These are phyloP conservation scores for Empis stercorea DNA, from an alignment of 2,888 invertebrate genomes.

Conservation along the genomic window DNA sequence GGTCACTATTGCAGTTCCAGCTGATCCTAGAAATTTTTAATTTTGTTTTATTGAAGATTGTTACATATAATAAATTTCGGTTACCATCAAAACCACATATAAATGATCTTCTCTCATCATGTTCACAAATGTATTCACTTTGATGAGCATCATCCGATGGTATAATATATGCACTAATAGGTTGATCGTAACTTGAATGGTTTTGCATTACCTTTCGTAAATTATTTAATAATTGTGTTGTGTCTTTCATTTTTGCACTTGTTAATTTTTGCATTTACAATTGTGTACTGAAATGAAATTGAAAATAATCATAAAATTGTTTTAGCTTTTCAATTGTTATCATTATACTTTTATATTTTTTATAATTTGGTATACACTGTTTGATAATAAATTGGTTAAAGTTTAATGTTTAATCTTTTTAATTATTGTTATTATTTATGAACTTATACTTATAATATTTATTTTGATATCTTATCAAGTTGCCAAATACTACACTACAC, in stretches of 20 bases:
- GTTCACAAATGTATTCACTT: slow-evolving; percentile 71
- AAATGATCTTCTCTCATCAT: slow-evolving; percentile 73
- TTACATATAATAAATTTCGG: no score
- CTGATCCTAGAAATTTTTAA: slow-evolving; percentile 24
- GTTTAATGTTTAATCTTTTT: no score
- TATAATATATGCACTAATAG: slow-evolving; percentile 59
- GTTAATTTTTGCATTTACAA: background rate
- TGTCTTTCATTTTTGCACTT: slow-evolving; percentile 23
- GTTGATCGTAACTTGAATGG: slow-evolving; percentile 14
- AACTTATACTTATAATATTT: no score
- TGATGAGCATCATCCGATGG: slow-evolving; percentile 62
- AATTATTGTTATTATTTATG: no score
- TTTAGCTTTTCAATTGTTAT: no score
- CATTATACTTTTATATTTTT: no score
- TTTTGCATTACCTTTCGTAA: slow-evolving; percentile 27
- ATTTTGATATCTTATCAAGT: no score
- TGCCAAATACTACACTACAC: no score
- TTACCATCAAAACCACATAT: slow-evolving; percentile 77
- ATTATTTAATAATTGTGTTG: slow-evolving; percentile 22
- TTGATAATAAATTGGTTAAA: no score
- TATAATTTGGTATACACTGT: no score
- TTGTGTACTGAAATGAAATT: background rate
- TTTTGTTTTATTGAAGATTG: no score
- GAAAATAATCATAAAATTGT: no score
- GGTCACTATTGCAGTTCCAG: slow-evolving; percentile 81